A percentile compares a stretch with the other conserved stretches of the same genome.
Evolutionary conservation across 2,113 vertebrate species (phyloP).

Genomic region (Epinephelus lanceolatus): DNA sequence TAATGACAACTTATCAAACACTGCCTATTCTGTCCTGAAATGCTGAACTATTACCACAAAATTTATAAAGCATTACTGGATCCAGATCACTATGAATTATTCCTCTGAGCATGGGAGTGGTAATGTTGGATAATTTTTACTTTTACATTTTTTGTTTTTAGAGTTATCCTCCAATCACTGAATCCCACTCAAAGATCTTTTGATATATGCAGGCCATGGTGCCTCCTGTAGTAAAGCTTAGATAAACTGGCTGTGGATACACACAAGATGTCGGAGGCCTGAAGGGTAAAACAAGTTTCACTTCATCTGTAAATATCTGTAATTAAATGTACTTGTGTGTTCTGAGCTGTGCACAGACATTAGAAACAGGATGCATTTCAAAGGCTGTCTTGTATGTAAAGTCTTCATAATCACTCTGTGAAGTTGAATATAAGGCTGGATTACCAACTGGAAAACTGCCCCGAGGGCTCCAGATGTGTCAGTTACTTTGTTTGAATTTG

Average conservation of each 20-base stretch:
- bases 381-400: constrained; percentile 27
- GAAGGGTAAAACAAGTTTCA: constrained; percentile 23
- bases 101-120: constrained; percentile 2
- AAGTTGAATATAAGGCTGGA: constrained; percentile 5
- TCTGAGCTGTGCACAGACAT: constrained; percentile 44
- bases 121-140: constrained; percentile 5
- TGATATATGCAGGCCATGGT: constrained; percentile 3
- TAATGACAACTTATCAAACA: constrained; percentile 37
- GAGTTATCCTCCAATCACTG: background rate
- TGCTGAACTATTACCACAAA: constrained; percentile 29
- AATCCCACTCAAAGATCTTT: constrained; percentile 14
- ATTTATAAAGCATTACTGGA: constrained; percentile 22
- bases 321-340: constrained; percentile 42
- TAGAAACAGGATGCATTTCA: constrained; percentile 1
- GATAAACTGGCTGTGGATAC: background rate
- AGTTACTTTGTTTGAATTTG: background rate
- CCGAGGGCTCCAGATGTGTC: background rate
- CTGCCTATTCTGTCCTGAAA: constrained; percentile 51
- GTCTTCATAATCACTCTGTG: background rate
- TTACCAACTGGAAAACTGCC: background rate
- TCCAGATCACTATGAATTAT: constrained; percentile 3
- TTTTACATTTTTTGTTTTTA: constrained; percentile 2
- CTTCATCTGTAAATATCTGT: constrained; percentile 73
- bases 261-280: background rate
- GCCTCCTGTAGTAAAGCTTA: constrained; percentile 2